Evolutionary conservation across 37 sponge, comb jelly and placozoan genomes (phyloP).

Genomic region (Tethya wilhelma): DNA sequence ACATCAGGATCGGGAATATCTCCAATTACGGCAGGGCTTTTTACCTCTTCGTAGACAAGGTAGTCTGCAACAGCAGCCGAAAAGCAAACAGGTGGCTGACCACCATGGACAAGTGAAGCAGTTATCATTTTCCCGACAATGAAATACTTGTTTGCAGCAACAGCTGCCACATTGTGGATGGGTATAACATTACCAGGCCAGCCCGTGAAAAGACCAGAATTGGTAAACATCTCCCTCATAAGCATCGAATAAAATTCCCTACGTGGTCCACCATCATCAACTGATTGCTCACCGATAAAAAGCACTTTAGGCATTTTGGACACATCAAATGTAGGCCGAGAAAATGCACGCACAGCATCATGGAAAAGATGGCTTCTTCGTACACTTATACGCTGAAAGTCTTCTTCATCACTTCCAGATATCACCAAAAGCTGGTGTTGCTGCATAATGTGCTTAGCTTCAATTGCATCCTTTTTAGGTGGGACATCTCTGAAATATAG

Average conservation of each 20-base stretch:
- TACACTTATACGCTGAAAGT: constrained; percentile 18
- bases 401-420: constrained; percentile 22
- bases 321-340: constrained; percentile 26
- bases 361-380: constrained; percentile 20
- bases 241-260: constrained; percentile 41
- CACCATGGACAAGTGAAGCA: constrained; percentile 35
- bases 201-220: neutral
- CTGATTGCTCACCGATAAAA: constrained; percentile 38
- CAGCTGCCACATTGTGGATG: constrained; percentile 29
- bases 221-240: neutral
- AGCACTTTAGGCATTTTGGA: constrained; percentile 14
- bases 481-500: neutral
- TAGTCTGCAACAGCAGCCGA: constrained; percentile 35
- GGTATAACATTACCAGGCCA: constrained; percentile 41
- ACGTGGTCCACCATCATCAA: constrained; percentile 52
- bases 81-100: constrained; percentile 39
- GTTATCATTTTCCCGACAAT: constrained; percentile 37
- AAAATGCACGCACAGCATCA: constrained; percentile 32
- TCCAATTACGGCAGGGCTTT: neutral
- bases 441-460: constrained; percentile 13
- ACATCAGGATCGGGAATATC: constrained; percentile 16
- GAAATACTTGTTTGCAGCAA: constrained; percentile 20
- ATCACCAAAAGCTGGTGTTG: constrained; percentile 30
- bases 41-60: constrained; percentile 5
- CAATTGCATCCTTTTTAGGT: neutral